phyloP scores from a whole-genome alignment of 2,888 invertebrate genomes.

The Alloplasta piceator region DNA sequence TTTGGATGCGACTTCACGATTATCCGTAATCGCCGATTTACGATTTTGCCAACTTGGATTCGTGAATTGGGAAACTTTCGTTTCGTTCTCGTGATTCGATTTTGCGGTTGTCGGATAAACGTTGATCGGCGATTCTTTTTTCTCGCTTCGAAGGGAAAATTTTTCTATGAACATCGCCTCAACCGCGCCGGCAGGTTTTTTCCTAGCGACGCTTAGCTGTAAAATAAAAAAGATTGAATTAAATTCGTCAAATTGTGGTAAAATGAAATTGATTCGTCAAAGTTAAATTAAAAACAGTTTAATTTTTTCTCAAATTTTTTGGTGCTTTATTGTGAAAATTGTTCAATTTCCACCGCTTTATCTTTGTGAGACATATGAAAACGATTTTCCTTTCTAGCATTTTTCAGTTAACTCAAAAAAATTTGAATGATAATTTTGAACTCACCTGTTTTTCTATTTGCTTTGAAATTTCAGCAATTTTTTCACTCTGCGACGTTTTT shows the following conservation, averaged over 20 bases:
- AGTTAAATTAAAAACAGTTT: no score
- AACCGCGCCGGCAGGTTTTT: conserved; percentile 79
- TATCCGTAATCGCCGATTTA: background rate
- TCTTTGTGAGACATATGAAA: no score
- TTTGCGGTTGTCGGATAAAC: conserved; percentile 7
- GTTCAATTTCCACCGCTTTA: no score
- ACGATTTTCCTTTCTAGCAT: no score
- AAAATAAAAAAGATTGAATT: conserved; percentile 20
- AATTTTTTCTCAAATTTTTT: conserved; percentile 1
- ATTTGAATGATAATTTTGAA: no score
- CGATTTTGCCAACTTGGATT: conserved; percentile 69
- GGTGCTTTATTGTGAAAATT: background rate
- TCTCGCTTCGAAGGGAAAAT: conserved; percentile 27
- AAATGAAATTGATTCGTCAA: background rate
- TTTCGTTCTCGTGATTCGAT: background rate
- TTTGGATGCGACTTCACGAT: conserved; percentile 66
- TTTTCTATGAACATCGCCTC: conserved; percentile 78
- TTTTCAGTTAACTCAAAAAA: no score
- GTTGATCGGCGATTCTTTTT: background rate
- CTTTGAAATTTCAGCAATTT: conserved; percentile 85
- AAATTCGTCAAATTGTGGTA: background rate
- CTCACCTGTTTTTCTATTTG: conserved; percentile 85
- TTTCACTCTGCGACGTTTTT: conserved; percentile 84
- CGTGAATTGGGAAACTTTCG: conserved; percentile 71
- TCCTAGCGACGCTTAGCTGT: conserved; percentile 75